phyloP scores from a whole-genome alignment of 2,113 vertebrate genomes.

The Proteles cristata region DNA sequence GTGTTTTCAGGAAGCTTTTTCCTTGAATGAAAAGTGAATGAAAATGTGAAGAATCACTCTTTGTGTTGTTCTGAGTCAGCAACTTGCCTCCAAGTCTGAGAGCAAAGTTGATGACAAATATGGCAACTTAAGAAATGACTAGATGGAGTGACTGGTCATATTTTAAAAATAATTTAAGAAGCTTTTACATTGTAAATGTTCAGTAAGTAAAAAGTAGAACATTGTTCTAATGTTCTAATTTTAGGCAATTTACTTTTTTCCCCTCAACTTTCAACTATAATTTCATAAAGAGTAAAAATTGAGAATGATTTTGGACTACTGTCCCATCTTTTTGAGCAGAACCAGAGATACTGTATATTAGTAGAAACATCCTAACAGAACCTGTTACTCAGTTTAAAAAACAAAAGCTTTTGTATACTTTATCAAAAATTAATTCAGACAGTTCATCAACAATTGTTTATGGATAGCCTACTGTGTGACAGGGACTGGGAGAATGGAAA shows the following conservation, averaged over 20 bases:
- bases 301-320: constrained; percentile 18
- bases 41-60: constrained; percentile 60
- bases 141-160: constrained; percentile 70
- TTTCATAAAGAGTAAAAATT: constrained; percentile 31
- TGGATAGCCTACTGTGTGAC: not conserved
- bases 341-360: constrained; percentile 37
- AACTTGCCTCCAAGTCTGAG: constrained; percentile 58
- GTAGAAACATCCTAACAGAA: constrained; percentile 15
- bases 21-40: constrained; percentile 74
- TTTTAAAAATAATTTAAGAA: constrained; percentile 64
- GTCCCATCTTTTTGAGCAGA: not conserved
- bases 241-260: not conserved
- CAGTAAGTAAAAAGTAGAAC: constrained; percentile 69
- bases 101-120: constrained; percentile 72
- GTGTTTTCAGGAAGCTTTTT: constrained; percentile 76
- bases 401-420: not conserved
- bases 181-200: constrained; percentile 73
- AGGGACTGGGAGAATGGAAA: not conserved
- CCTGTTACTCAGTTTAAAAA: constrained; percentile 32
- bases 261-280: not conserved
- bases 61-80: constrained; percentile 64
- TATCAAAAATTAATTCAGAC: not conserved
- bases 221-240: constrained; percentile 15
- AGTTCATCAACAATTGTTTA: not conserved
- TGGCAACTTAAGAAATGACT: constrained; percentile 78